These are phyloP conservation scores for Chydorus sphaericus DNA, from an alignment of 2,888 invertebrate species.

Conservation along the genomic window DNA sequence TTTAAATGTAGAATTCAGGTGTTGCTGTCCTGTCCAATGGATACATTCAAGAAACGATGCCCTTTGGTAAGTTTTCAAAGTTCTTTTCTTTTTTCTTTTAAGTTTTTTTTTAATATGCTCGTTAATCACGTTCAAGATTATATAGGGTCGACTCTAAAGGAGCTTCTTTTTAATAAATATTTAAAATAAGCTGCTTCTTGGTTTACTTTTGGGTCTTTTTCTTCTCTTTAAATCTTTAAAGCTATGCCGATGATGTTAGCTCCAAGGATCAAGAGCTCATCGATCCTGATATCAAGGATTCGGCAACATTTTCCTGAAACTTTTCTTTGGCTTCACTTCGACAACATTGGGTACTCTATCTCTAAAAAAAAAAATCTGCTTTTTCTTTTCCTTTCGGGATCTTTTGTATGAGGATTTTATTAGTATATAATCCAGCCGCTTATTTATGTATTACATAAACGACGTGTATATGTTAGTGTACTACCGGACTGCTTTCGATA, in stretches of 20 bases:
- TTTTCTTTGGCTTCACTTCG: conserved; percentile 4
- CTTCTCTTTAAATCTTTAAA: not conserved
- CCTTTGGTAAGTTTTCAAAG: conserved; percentile 42
- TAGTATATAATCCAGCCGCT: not conserved
- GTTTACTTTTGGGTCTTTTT: no score
- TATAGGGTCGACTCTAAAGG: not conserved
- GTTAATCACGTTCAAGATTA: no score
- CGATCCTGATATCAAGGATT: not conserved
- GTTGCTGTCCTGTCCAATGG: conserved; percentile 61
- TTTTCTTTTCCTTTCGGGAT: no score
- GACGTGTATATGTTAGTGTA: conserved; percentile 2
- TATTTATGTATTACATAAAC: not conserved
- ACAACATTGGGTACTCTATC: not conserved
- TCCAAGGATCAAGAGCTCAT: not conserved
- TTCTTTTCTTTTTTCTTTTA: not conserved
- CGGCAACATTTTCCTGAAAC: conserved; percentile 9
- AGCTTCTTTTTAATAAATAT: not conserved
- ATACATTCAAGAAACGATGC: conserved; percentile 42
- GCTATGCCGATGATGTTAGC: not conserved
- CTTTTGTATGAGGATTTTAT: no score
- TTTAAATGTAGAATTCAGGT: conserved; percentile 47
- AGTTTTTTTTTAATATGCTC: no score
- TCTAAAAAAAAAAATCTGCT: no score
- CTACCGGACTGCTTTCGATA: conserved; percentile 11
- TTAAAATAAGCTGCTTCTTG: no score